Evolutionary conservation across 2,888 invertebrate species (phyloP).

Genomic region (Caenorhabditis sp.): DNA sequence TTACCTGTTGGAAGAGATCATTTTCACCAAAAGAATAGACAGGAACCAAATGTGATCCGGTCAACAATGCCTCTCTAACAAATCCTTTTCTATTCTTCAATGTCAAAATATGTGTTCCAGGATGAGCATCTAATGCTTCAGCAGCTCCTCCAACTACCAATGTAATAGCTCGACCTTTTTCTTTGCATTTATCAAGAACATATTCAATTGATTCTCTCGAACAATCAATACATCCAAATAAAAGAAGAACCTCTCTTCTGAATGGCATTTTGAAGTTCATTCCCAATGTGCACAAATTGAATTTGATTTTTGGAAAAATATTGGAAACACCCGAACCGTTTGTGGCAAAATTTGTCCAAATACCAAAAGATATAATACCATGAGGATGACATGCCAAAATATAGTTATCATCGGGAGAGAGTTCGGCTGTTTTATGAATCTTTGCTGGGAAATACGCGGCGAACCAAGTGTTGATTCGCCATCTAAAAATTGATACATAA

Average conservation of each 20-base stretch:
- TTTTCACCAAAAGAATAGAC: slow-evolving; percentile 73
- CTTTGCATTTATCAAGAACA: slow-evolving; percentile 19
- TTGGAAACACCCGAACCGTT: slow-evolving; percentile 74
- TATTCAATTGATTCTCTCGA: slow-evolving; percentile 32
- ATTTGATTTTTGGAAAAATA: slow-evolving; percentile 21
- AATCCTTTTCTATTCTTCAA: slow-evolving; percentile 41
- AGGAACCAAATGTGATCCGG: slow-evolving; percentile 72
- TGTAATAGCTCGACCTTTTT: slow-evolving; percentile 14
- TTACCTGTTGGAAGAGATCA: slow-evolving; percentile 67
- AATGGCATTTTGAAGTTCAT: slow-evolving; percentile 38
- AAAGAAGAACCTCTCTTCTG: slow-evolving; percentile 71
- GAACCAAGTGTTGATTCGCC: slow-evolving; percentile 73
- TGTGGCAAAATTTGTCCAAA: slow-evolving; percentile 82
- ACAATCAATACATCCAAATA: slow-evolving; percentile 48
- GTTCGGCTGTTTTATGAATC: slow-evolving; percentile 82
- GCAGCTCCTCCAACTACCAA: slow-evolving; percentile 77
- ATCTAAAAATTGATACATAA: not conserved
- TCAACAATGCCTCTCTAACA: slow-evolving; percentile 35
- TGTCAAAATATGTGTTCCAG: slow-evolving; percentile 72
- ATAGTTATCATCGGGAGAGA: slow-evolving; percentile 71
- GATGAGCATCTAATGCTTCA: slow-evolving; percentile 84
- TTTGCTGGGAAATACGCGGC: slow-evolving; percentile 83
- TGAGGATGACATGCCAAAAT: slow-evolving; percentile 85
- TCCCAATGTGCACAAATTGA: slow-evolving; percentile 43
- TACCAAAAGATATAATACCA: slow-evolving; percentile 84